phyloP scores from a whole-genome alignment of 2,113 vertebrate genomes.

The Bungarus multicinctus region DNA sequence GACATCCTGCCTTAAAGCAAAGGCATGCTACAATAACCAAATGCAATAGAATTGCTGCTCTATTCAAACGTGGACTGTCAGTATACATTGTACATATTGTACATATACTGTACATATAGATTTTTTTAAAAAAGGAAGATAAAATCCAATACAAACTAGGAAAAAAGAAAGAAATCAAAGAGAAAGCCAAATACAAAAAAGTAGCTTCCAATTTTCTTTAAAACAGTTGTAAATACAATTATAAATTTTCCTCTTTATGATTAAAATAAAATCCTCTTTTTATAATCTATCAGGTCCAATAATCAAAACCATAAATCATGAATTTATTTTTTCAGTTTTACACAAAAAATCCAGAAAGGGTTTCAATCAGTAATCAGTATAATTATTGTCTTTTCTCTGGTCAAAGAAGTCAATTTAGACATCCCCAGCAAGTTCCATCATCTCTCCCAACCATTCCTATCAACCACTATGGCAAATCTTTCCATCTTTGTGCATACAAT shows the following conservation, averaged over 20 bases:
- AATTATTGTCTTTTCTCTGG: neutral
- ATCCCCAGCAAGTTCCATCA: neutral
- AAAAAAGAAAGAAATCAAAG: neutral
- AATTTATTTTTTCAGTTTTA: neutral
- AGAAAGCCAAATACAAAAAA: neutral
- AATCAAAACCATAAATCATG: neutral
- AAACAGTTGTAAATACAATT: neutral
- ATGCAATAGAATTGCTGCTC: neutral
- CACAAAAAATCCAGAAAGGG: neutral
- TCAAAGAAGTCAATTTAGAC: neutral
- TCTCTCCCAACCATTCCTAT: neutral
- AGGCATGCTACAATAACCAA: neutral
- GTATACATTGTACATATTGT: neutral
- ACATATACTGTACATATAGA: neutral
- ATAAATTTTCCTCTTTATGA: neutral
- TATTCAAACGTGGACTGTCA: neutral
- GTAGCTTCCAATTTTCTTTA: neutral
- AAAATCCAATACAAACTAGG: neutral
- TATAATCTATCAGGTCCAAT: neutral
- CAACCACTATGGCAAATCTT: neutral
- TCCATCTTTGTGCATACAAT: neutral
- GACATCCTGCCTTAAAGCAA: neutral
- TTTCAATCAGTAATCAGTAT: neutral
- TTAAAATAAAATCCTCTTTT: neutral
- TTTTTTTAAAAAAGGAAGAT: neutral